Evolutionary conservation across 1,140 invertebrate species (phyloP), one percentile per base, ranked within the genome.

Genomic region (Holcopasites calliopsidis): DNA sequence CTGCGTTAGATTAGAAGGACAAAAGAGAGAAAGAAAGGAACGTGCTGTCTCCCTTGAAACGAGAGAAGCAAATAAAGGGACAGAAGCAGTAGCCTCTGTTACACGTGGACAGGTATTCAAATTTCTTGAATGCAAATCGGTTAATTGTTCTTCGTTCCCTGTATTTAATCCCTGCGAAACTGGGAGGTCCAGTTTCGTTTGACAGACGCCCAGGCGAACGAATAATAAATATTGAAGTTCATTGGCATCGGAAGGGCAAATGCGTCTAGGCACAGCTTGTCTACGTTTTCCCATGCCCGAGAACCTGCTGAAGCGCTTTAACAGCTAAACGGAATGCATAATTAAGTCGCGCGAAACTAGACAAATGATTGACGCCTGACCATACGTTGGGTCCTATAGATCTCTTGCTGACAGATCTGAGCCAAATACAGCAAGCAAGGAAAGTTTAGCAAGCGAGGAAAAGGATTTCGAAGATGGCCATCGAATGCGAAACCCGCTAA

Each of bases 101-200:
- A 42, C 26, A 70, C 35, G 11, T n/a, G 33, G 55, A 75, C 70
- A n/a, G 3, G 77, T 81, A 81, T 81, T 81, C 64, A 81, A 79
- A 81, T 81, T 47, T 31, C 7, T n/a, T 40, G n/a, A 26, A n/a
- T 81, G 52, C 31, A 35, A 62, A 60, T 78, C n/a, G n/a, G 31
- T 62, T 79, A 80, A 80, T 80, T 80, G 70, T 71, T 38, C 50
- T 38, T 2, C 21, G 33, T 52, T 66, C 16, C 21, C 4, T 23
- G n/a, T 13, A 44, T 44, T 33, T n/a, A 40, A 42, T 68, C 18
- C 21, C 18, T n/a, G n/a, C n/a, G n/a, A 18, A 49, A 44, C 7
- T 4, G 31, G 10, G 18, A 69, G 52, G 57, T 69, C 52, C 52
- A 69, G 52, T 57, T 69, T 64, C 5, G 38, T 2, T 55, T 38